These are phyloP conservation scores for Parelbella ahira DNA, from an alignment of 2,888 invertebrate species.

Conservation along the genomic window DNA sequence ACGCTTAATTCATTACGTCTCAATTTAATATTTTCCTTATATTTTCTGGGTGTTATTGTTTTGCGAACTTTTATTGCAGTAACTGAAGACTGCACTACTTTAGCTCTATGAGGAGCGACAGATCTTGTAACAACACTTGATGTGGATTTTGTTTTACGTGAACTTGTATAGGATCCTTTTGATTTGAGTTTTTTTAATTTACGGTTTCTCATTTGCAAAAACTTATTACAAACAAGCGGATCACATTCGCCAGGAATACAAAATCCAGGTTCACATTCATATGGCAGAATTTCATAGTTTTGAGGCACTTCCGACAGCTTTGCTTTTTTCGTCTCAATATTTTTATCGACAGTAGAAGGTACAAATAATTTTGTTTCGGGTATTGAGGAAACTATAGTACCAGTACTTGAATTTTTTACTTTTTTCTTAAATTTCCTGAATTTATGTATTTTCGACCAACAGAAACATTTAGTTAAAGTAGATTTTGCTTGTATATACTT, in stretches of 20 bases:
- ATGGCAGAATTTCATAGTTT: constrained; percentile 30
- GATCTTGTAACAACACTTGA: constrained; percentile 35
- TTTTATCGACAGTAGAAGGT: constrained; percentile 18
- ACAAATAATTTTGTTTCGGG: constrained; percentile 9
- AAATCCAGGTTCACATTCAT: constrained; percentile 41
- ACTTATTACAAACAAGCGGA: constrained; percentile 38
- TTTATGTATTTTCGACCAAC: constrained; percentile 40
- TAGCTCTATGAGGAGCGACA: constrained; percentile 30
- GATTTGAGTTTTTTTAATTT: constrained; percentile 24
- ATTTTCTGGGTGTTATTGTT: no score
- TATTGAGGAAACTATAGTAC: constrained; percentile 20
- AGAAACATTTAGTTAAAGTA: constrained; percentile 41
- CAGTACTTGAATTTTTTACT: constrained; percentile 24
- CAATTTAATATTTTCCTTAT: no score
- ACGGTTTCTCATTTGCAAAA: constrained; percentile 34
- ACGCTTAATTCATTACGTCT: no score
- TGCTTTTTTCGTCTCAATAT: constrained; percentile 29
- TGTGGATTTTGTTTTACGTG: constrained; percentile 36
- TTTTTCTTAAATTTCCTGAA: constrained; percentile 24
- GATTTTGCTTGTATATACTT: constrained; percentile 28
- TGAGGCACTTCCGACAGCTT: constrained; percentile 20
- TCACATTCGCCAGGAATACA: constrained; percentile 41
- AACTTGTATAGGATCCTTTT: constrained; percentile 29
- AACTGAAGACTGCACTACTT: constrained; percentile 35
- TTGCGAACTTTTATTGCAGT: constrained; percentile 11